These are phyloP conservation scores for Hirtodrosophila cameraria DNA, from an alignment of 2,888 invertebrate species.

Conservation along the genomic window DNA sequence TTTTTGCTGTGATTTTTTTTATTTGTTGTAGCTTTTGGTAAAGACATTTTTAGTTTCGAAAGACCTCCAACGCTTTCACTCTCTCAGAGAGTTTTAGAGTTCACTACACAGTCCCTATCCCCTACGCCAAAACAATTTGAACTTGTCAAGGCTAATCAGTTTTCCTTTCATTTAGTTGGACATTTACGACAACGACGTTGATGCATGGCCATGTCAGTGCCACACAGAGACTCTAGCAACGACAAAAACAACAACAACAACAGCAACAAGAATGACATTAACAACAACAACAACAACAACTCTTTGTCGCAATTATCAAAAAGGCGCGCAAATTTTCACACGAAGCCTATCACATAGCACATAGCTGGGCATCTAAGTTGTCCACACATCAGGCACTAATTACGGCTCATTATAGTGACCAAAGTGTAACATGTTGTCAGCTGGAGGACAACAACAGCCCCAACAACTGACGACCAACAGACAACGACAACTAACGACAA, in stretches of 20 bases:
- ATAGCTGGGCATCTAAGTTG: constrained; percentile 53
- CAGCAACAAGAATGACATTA: too few species aligned
- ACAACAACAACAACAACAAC: constrained; percentile 11
- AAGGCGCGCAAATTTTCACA: constrained; percentile 77
- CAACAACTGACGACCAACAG: constrained; percentile 28
- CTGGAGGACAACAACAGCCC: constrained; percentile 57
- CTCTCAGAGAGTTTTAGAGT: constrained; percentile 27
- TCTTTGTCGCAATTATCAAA: constrained; percentile 72
- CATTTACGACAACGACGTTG: constrained; percentile 70
- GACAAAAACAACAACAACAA: constrained; percentile 1
- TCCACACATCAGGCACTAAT: constrained; percentile 73
- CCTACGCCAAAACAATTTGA: constrained; percentile 66
- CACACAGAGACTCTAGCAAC: constrained; percentile 4
- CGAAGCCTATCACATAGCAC: constrained; percentile 57
- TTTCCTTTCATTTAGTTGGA: constrained; percentile 73
- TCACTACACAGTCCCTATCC: constrained; percentile 15
- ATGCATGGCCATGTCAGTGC: constrained; percentile 63
- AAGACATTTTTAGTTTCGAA: constrained; percentile 31
- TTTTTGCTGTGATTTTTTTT: constrained; percentile 14
- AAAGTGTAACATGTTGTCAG: constrained; percentile 79
- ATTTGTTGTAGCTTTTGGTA: constrained; percentile 13
- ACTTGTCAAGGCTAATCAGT: constrained; percentile 76
- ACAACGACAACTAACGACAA: constrained; percentile 23
- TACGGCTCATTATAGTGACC: constrained; percentile 80
- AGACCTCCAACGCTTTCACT: constrained; percentile 61